Evolutionary conservation across 2,888 invertebrate genomes (phyloP).

Genomic region (Lepidonotus clava): DNA sequence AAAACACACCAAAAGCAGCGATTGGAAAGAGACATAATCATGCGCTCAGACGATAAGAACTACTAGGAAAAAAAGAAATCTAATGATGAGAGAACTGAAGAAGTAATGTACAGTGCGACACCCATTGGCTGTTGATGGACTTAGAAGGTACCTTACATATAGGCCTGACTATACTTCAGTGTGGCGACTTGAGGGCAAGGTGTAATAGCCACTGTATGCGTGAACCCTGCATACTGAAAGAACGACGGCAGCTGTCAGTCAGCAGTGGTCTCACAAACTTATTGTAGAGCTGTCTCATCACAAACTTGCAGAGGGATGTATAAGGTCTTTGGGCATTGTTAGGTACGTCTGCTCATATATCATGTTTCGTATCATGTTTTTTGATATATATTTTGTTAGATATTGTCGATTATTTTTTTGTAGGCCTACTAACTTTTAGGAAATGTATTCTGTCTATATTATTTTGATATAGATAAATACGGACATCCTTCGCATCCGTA

Average conservation of each 20-base stretch:
- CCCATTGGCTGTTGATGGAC: slow-evolving; percentile 47
- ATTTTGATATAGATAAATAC: no score
- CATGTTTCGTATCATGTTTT: no score
- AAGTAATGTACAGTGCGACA: slow-evolving; percentile 41
- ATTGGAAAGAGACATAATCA: background rate
- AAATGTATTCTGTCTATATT: no score
- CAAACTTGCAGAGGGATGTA: no score
- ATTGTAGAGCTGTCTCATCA: no score
- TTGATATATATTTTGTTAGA: no score
- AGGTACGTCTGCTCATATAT: no score
- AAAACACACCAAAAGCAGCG: slow-evolving; percentile 6
- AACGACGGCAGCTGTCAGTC: background rate
- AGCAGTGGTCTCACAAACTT: background rate
- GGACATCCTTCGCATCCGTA: no score
- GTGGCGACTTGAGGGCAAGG: slow-evolving; percentile 36
- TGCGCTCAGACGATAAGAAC: background rate
- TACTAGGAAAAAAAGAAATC: background rate
- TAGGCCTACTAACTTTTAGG: no score
- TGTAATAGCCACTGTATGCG: slow-evolving; percentile 31
- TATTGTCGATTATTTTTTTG: no score
- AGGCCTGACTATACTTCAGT: slow-evolving; percentile 15
- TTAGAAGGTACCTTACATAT: slow-evolving; percentile 30
- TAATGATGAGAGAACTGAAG: background rate
- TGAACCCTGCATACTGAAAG: slow-evolving; percentile 51
- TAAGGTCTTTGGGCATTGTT: no score